A percentile compares a stretch with the other conserved stretches of the same genome.
phyloP scores from a whole-genome alignment of 2,888 invertebrate species.

The Leptopilina myrica region DNA sequence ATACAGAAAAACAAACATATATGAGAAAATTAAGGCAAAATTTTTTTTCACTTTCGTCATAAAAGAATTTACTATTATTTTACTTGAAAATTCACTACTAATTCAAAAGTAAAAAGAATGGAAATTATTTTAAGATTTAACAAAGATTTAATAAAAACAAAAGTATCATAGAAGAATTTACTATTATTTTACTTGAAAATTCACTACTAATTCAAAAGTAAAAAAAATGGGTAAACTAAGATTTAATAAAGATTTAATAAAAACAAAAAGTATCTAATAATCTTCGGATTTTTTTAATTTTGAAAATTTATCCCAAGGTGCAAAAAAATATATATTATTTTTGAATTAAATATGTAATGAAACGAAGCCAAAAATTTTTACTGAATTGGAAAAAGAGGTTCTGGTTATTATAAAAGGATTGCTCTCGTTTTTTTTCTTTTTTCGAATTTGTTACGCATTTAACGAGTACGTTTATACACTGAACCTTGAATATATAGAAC shows the following conservation, averaged over 20 bases:
- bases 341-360: too few species aligned
- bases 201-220: background rate
- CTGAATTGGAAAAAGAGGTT: background rate
- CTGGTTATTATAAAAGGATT: background rate
- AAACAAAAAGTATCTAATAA: too few species aligned
- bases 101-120: background rate
- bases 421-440: background rate
- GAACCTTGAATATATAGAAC: constrained; percentile 13
- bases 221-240: background rate
- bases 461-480: constrained; percentile 24
- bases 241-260: too few species aligned
- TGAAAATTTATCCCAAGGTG: too few species aligned
- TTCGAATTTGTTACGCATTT: constrained; percentile 16
- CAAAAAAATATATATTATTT: too few species aligned
- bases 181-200: background rate
- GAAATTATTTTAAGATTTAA: background rate
- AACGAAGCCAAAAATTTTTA: background rate
- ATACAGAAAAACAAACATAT: too few species aligned
- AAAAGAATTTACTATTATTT: background rate
- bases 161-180: background rate
- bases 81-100: background rate
- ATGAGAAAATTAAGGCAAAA: background rate
- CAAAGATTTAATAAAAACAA: too few species aligned
- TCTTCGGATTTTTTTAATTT: too few species aligned
- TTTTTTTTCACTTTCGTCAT: background rate